phyloP scores from a whole-genome alignment of 2,113 vertebrate genomes.

The Petrocephalus microphthalmus region DNA sequence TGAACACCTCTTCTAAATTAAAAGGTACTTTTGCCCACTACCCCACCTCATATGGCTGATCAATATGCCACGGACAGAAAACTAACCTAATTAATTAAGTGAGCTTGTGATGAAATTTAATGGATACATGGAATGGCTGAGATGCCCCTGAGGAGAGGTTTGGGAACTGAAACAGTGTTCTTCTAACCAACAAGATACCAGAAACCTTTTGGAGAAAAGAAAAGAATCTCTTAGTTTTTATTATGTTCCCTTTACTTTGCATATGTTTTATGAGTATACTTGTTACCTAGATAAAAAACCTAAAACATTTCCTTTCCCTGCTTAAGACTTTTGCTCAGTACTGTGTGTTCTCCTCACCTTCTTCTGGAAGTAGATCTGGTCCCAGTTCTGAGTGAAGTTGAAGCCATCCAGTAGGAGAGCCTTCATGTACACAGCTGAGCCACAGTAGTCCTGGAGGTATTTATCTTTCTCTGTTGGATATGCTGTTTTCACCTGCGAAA shows the following conservation, averaged over 20 bases:
- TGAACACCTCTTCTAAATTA: not conserved
- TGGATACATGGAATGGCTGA: not conserved
- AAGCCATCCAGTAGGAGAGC: constrained; percentile 60
- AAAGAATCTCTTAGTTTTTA: not conserved
- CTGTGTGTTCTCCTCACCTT: constrained; percentile 50
- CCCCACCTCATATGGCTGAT: not conserved
- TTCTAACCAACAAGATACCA: not conserved
- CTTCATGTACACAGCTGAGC: constrained; percentile 54
- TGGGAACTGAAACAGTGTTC: not conserved
- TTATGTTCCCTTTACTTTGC: not conserved
- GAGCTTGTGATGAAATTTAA: not conserved
- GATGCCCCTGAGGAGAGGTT: not conserved
- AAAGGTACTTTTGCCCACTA: not conserved
- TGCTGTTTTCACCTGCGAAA: constrained; percentile 41
- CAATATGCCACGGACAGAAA: not conserved
- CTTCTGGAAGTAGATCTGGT: constrained; percentile 52
- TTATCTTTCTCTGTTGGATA: constrained; percentile 29
- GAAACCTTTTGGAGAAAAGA: not conserved
- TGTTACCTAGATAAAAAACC: not conserved
- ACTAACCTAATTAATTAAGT: not conserved
- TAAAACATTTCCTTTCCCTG: not conserved
- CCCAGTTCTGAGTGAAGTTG: constrained; percentile 57
- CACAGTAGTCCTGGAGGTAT: constrained; percentile 54
- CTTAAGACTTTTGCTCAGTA: not conserved
- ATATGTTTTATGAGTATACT: not conserved